Percentiles rank a stretch among this genome's conserved stretches.
These are phyloP conservation scores for Isotomurus palustris DNA, from an alignment of 2,888 invertebrate genomes.

Conservation along the genomic window DNA sequence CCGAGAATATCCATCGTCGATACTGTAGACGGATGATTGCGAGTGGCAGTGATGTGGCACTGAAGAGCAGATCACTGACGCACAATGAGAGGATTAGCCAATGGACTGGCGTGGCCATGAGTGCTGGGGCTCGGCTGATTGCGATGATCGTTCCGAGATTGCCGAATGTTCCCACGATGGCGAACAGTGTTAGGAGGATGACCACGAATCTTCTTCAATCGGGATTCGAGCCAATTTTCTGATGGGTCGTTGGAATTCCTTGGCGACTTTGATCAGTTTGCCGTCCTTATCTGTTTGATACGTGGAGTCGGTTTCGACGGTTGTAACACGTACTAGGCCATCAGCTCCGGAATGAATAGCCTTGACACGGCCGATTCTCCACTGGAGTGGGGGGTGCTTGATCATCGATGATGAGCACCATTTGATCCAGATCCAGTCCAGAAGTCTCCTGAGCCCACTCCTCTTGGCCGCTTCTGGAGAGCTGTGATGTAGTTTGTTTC, in stretches of 20 bases:
- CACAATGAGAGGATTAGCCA: not conserved
- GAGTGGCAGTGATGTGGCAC: not conserved
- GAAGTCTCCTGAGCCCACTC: constrained; percentile 9
- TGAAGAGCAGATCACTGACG: constrained; percentile 3
- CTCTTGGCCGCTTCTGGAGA: constrained; percentile 7
- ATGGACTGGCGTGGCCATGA: not conserved
- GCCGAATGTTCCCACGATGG: not conserved
- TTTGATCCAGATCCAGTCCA: constrained; percentile 16
- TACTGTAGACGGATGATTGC: not conserved
- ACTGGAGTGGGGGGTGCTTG: constrained; percentile 11
- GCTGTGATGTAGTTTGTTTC: constrained; percentile 13
- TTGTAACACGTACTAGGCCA: constrained; percentile 18
- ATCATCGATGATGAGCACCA: constrained; percentile 24
- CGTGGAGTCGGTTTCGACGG: constrained; percentile 10
- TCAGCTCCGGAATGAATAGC: constrained; percentile 18
- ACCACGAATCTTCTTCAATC: constrained; percentile 1
- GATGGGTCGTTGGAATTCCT: constrained; percentile 18
- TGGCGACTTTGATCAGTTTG: not conserved
- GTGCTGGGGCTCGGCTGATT: not conserved
- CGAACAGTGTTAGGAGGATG: not conserved
- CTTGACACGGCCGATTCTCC: constrained; percentile 17
- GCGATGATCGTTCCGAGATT: not conserved
- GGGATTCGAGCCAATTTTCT: constrained; percentile 8
- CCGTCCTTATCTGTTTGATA: not conserved
- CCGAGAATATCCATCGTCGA: not conserved